phyloP scores from a whole-genome alignment of 2,797 vertebrate genomes.

The Gymnocypris eckloni region DNA sequence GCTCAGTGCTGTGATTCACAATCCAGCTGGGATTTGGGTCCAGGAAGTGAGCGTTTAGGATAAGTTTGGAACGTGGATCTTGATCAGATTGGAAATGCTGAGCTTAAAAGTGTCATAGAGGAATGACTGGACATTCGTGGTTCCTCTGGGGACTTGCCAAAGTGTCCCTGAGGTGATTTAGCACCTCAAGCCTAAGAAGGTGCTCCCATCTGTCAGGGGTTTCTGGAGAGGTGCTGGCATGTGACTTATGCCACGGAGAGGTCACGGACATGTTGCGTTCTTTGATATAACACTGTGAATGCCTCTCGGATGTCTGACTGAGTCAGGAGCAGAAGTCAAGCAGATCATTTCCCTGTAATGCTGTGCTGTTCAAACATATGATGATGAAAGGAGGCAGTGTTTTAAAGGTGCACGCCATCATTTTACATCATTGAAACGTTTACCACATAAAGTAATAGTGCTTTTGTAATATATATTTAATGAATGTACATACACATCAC shows the following conservation, averaged over 20 bases:
- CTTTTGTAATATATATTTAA: neutral
- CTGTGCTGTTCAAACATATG: neutral
- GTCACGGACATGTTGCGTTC: slow-evolving; percentile 40
- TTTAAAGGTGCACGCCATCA: neutral
- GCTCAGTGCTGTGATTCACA: slow-evolving; percentile 25
- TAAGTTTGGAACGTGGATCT: neutral
- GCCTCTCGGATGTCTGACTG: slow-evolving; percentile 70
- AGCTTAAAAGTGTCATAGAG: slow-evolving; percentile 26
- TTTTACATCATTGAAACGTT: neutral
- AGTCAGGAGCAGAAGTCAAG: slow-evolving; percentile 29
- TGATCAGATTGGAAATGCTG: slow-evolving; percentile 28
- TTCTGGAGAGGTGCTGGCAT: slow-evolving; percentile 36
- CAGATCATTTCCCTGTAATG: neutral
- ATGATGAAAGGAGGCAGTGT: neutral
- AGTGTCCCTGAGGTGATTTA: slow-evolving; percentile 45
- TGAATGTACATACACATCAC: neutral
- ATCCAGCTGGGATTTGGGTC: slow-evolving; percentile 3
- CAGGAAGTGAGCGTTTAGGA: neutral
- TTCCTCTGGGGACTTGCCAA: slow-evolving; percentile 43
- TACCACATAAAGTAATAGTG: neutral
- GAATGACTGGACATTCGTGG: slow-evolving; percentile 20
- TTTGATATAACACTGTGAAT: slow-evolving; percentile 50
- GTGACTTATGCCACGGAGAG: slow-evolving; percentile 31
- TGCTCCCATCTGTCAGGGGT: slow-evolving; percentile 48
- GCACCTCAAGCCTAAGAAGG: slow-evolving; percentile 23